Conservation (phyloP, 1,140 invertebrate genomes). For the Nylanderia fulva region DNA sequence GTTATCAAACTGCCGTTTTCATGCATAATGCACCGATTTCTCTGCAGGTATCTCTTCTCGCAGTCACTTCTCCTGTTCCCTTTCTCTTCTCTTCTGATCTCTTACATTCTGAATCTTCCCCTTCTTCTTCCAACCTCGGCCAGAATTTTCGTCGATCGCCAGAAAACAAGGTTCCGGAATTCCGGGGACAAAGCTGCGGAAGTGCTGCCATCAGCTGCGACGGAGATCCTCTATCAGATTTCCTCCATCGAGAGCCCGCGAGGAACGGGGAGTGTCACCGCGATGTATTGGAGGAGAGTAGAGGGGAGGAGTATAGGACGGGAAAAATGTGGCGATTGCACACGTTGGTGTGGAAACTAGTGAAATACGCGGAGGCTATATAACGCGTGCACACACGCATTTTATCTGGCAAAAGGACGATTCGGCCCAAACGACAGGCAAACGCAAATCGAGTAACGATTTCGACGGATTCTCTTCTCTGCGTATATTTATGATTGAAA, state of each 20-base stretch:
- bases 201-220: conserved; percentile 63
- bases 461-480: not conserved
- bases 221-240: conserved; percentile 64
- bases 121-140: not conserved
- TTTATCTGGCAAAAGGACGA: not conserved
- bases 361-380: not conserved
- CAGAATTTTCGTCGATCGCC: conserved; percentile 33
- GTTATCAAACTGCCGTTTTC: conserved; percentile 77
- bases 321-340: conserved; percentile 13
- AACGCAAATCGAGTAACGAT: not conserved
- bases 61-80: conserved; percentile 9
- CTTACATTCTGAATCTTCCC: not conserved
- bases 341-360: not conserved
- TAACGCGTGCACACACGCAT: conserved; percentile 22
- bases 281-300: not conserved
- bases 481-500: not conserved
- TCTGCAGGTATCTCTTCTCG: conserved; percentile 13
- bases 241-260: conserved; percentile 26
- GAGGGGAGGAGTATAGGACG: not conserved
- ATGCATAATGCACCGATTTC: conserved; percentile 76
- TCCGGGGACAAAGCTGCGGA: conserved; percentile 55
- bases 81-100: not conserved
- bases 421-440: not conserved
- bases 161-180: conserved; percentile 64
- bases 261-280: not conserved